Conservation (phyloP, 2,113 vertebrate genomes). For the Laticauda laticaudata region DNA sequence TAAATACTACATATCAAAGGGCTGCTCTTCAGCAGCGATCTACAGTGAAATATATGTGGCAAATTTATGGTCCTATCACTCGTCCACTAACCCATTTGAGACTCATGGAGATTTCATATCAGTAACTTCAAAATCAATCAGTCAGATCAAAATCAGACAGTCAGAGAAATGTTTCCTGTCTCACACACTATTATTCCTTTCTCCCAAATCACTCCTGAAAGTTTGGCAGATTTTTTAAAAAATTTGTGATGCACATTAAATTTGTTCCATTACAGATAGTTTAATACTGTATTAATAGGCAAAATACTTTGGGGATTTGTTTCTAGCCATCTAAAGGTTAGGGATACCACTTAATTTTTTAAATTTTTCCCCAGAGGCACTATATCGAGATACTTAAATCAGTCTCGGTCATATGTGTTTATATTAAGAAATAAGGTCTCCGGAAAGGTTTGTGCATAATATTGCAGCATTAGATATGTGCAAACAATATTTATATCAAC, state of each 20-base stretch:
- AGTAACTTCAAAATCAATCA: conserved; percentile 16
- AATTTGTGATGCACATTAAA: not conserved
- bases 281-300: not conserved
- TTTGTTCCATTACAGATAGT: not conserved
- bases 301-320: not conserved
- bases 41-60: conserved; percentile 2
- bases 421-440: not conserved
- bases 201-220: conserved; percentile 1
- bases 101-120: conserved; percentile 12
- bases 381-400: not conserved
- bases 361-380: not conserved
- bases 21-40: not conserved
- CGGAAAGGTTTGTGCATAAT: not conserved
- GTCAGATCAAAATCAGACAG: not conserved
- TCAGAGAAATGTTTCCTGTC: conserved; percentile 5
- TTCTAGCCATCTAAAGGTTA: not conserved
- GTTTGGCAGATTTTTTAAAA: conserved; percentile 8
- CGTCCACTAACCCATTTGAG: not conserved
- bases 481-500: not conserved
- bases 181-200: not conserved
- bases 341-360: not conserved
- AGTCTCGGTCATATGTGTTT: not conserved
- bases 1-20: not conserved
- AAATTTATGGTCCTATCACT: conserved; percentile 5
- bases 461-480: not conserved